Evolutionary conservation across 2,888 invertebrate species (phyloP), one percentile per base, ranked within the genome.

Genomic region (Galerucella pusilla): DNA sequence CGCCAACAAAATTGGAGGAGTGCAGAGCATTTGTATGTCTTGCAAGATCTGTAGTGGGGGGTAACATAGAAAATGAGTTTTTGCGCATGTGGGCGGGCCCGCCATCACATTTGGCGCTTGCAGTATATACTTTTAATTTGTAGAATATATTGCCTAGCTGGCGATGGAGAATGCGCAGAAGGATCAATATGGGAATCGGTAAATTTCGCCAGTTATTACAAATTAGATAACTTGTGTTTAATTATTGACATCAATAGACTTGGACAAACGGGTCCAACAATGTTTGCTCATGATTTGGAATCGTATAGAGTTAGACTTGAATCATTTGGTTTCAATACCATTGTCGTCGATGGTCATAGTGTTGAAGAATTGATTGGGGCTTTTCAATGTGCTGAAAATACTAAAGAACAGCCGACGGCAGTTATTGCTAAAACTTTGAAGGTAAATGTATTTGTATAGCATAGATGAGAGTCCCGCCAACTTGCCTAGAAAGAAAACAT

Each of bases 101-200:
- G n/a, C n/a, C n/a, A 20, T 20, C 20, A 20, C 20, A 20, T 20
- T 20, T 20, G 20, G 20, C 20, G 20, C 20, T 20, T 20, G 20
- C 12, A 11, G 2, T 12, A 28, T 61, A 35, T 35, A 25, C 4
- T 11, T 68, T 52, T 73, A 49, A 61, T 65, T 71, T 86, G 9
- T 87, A 96, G 98, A 84, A 96, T 97, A 2, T 99, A 94, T 88
- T 98, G 97, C 85, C 85, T 99, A 81, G 92, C 99, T 75, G 99
- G 99, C 5, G 99, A 99, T 89, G 99, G 99, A 2, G 99, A 99
- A 89, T 94, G 96, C 69, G 97, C 98, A 0, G 99, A 99, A 89
- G 99, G 99, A 72, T 97, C 97, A 66, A 91, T 99, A 79, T 99
- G 98, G 98, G 98, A 99, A 89, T 97, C 97, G 0, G 90, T 98